Evolutionary conservation across 2,888 invertebrate genomes (phyloP).

Genomic region (Drosophila parthenogenetica): DNA sequence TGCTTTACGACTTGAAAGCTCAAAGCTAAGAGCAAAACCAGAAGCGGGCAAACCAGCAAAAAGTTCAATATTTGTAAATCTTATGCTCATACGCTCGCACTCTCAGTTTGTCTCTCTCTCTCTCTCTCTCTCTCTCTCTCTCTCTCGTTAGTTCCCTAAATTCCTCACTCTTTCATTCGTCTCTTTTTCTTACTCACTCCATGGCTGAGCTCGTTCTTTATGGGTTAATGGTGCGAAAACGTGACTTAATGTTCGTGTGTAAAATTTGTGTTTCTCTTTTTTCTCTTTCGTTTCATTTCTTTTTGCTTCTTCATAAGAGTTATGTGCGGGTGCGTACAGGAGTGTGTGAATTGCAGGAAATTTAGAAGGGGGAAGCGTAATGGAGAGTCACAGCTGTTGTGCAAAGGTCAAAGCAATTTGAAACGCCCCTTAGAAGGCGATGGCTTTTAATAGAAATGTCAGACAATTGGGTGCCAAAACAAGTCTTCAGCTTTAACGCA

Average conservation of each 20-base stretch:
- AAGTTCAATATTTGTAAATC: slow-evolving; percentile 83
- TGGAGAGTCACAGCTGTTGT: slow-evolving; percentile 73
- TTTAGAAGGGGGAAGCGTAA: slow-evolving; percentile 33
- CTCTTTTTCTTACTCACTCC: slow-evolving; percentile 23
- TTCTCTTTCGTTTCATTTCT: slow-evolving; percentile 36
- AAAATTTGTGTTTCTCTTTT: slow-evolving; percentile 62
- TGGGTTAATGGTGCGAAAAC: slow-evolving; percentile 84
- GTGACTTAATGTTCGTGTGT: slow-evolving; percentile 83
- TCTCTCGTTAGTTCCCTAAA: slow-evolving; percentile 6
- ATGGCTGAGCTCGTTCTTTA: slow-evolving; percentile 69
- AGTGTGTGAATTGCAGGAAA: background rate
- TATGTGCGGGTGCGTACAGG: slow-evolving; percentile 58
- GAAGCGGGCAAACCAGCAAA: slow-evolving; percentile 55
- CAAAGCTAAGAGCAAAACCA: slow-evolving; percentile 64
- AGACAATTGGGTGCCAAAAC: slow-evolving; percentile 56
- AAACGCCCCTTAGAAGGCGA: slow-evolving; percentile 54
- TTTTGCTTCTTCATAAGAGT: slow-evolving; percentile 59
- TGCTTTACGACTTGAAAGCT: slow-evolving; percentile 76
- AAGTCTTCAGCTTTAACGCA: slow-evolving; percentile 48
- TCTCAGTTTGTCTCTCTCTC: slow-evolving; percentile 19
- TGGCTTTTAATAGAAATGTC: slow-evolving; percentile 81
- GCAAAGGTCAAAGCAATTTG: slow-evolving; percentile 82
- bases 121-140: slow-evolving; percentile 13
- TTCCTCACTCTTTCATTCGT: slow-evolving; percentile 18
- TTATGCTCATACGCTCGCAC: slow-evolving; percentile 45